A percentile compares a stretch with the other conserved stretches of the same genome.
Conservation (phyloP, 2,797 vertebrate genomes). For the Nannoperca australis region DNA sequence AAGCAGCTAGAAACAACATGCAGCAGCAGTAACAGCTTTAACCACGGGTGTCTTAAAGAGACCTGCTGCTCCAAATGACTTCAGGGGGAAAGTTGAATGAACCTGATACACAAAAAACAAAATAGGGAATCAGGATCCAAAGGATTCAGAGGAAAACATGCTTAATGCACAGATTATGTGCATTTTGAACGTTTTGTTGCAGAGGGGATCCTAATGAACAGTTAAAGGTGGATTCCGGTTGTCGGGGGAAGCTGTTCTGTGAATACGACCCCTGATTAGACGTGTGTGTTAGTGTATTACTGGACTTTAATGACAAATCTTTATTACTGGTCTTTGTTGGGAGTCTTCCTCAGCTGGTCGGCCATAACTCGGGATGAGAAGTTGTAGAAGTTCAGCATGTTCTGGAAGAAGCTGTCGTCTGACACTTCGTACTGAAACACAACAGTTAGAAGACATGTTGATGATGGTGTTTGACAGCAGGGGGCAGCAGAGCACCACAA, state of each 20-base stretch:
- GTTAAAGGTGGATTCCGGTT: no score
- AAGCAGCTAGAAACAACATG: no score
- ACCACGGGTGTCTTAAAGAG: no score
- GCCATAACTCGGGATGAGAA: constrained; percentile 97
- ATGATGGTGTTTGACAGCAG: constrained; percentile 20
- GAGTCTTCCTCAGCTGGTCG: constrained; percentile 96
- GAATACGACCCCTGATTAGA: background rate
- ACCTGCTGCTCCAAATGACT: no score
- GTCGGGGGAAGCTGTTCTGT: background rate
- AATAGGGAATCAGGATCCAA: no score
- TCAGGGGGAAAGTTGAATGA: no score
- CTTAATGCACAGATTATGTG: no score
- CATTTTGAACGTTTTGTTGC: no score
- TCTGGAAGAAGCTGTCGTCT: constrained; percentile 97
- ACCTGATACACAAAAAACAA: no score
- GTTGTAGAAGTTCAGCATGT: constrained; percentile 98
- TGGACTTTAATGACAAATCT: constrained; percentile 79
- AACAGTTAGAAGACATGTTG: background rate
- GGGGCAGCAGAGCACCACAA: constrained; percentile 38
- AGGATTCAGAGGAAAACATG: no score
- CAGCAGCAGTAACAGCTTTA: no score
- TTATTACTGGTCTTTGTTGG: constrained; percentile 96
- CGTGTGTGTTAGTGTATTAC: constrained; percentile 63
- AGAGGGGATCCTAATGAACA: no score
- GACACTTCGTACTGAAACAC: constrained; percentile 92